Evolutionary conservation across 30 jellyfish, hydroid and myxozoan species (phyloP).

Genomic region (Aurelia coerulea): DNA sequence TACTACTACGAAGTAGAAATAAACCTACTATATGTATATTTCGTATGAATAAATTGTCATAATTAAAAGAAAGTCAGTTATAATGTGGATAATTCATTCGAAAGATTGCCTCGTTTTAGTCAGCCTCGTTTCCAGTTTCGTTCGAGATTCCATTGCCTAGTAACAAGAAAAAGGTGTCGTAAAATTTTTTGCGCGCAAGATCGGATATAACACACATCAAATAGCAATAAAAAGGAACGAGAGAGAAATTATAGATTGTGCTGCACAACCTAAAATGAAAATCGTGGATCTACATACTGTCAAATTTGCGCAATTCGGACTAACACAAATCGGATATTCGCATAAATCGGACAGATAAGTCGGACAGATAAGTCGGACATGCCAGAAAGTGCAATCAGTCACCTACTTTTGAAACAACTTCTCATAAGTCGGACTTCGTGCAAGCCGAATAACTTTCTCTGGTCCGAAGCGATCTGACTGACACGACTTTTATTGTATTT

Average conservation of each 20-base stretch:
- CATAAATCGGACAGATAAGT: no score
- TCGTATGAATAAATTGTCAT: constrained; percentile 1
- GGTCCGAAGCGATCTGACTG: no score
- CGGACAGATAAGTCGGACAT: no score
- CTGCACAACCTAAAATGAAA: no score
- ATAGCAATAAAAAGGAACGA: not conserved
- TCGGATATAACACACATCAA: not conserved
- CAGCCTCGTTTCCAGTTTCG: constrained; percentile 45
- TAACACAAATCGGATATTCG: no score
- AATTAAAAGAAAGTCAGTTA: not conserved
- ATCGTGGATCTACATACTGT: no score
- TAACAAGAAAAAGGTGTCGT: not conserved
- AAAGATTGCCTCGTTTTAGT: constrained; percentile 53
- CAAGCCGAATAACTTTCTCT: no score
- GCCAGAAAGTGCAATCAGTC: no score
- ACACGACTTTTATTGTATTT: no score
- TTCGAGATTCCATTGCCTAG: constrained; percentile 61
- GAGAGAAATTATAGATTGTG: not conserved
- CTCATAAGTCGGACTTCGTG: no score
- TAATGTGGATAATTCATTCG: constrained; percentile 10
- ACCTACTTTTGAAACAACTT: no score
- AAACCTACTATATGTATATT: constrained; percentile 1
- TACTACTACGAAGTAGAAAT: not conserved
- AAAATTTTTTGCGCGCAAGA: not conserved
- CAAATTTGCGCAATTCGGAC: no score